Evolutionary conservation across 2,797 vertebrate species (phyloP).

Genomic region (Gymnothorax reevesii): DNA sequence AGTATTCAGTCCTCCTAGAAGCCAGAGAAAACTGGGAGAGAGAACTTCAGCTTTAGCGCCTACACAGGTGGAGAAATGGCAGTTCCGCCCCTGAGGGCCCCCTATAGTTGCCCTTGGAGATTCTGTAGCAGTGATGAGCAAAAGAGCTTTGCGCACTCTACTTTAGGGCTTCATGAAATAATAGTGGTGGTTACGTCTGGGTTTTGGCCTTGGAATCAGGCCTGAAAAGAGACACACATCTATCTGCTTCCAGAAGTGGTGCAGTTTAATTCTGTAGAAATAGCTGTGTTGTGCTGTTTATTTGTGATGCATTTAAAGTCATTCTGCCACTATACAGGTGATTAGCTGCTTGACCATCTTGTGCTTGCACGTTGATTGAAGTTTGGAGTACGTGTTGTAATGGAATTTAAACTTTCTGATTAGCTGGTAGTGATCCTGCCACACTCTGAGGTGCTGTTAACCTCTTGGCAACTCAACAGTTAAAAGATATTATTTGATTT

Average conservation of each 20-base stretch:
- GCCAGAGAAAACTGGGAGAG: background rate
- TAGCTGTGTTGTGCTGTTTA: background rate
- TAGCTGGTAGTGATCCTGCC: background rate
- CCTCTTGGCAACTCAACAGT: background rate
- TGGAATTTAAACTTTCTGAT: background rate
- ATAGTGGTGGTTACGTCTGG: slow-evolving; percentile 15
- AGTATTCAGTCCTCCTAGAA: background rate
- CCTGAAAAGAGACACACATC: background rate
- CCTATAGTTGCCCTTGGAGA: background rate
- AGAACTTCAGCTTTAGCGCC: background rate
- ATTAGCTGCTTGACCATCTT: background rate
- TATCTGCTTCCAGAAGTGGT: slow-evolving; percentile 21
- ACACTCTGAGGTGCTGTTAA: background rate
- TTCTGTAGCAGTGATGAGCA: background rate
- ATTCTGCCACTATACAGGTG: background rate
- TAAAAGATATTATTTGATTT: background rate
- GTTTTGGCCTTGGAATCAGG: background rate
- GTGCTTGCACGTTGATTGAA: background rate
- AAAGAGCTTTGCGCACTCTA: background rate
- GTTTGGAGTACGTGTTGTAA: background rate
- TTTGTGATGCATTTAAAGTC: background rate
- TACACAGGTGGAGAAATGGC: too few relatives aligned
- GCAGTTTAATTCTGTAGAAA: slow-evolving; percentile 8
- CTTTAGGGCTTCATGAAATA: background rate
- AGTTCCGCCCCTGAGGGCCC: background rate